These are phyloP conservation scores for Sitta carolinensis DNA, from an alignment of 2,797 vertebrate genomes.

Conservation along the genomic window DNA sequence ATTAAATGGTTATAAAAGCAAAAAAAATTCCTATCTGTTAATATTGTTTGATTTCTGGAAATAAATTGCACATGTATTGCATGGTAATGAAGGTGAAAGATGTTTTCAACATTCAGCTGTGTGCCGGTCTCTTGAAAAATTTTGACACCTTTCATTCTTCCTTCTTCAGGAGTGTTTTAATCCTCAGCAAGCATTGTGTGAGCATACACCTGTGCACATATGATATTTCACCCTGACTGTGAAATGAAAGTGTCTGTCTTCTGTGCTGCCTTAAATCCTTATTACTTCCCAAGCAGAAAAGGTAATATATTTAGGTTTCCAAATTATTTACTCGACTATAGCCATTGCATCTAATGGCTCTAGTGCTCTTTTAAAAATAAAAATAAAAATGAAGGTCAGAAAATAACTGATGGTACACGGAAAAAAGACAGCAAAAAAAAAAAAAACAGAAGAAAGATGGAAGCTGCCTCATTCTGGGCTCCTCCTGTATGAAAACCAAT, in stretches of 20 bases:
- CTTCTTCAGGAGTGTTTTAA: not conserved
- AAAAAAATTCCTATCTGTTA: not conserved
- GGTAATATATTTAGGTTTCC: not conserved
- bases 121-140: not conserved
- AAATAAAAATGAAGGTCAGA: not conserved
- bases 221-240: not conserved
- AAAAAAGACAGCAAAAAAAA: not conserved
- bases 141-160: not conserved
- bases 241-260: not conserved
- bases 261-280: not conserved
- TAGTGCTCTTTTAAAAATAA: not conserved
- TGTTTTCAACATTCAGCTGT: not conserved
- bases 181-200: not conserved
- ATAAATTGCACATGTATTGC: not conserved
- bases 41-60: not conserved
- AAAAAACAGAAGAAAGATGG: not conserved
- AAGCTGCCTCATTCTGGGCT: not conserved
- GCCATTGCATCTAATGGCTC: not conserved
- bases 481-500: not conserved
- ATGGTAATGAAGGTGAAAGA: not conserved
- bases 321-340: not conserved
- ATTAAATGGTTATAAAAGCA: not conserved
- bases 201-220: not conserved
- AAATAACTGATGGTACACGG: not conserved
- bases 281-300: not conserved